A percentile compares a stretch with the other conserved stretches of the same genome.
Conservation (phyloP, 2,888 invertebrate species). For the Hemistola chrysoprasaria region DNA sequence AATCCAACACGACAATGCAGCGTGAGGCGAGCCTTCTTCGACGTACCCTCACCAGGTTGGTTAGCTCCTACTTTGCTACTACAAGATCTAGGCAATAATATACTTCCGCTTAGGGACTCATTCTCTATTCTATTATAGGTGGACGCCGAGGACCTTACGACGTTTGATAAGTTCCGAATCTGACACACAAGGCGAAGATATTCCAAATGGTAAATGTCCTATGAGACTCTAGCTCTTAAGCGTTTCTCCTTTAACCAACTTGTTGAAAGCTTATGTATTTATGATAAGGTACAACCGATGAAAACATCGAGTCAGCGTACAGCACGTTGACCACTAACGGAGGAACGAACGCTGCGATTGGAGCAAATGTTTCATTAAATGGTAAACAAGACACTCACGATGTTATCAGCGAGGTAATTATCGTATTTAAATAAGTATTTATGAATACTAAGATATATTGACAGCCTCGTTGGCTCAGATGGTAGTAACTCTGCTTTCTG, state of each 20-base stretch:
- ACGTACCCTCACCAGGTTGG: conserved; percentile 56
- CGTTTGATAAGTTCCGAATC: conserved; percentile 64
- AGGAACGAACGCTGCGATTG: conserved; percentile 38
- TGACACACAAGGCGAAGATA: conserved; percentile 49
- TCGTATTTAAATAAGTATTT: background rate
- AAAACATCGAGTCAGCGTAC: conserved; percentile 32
- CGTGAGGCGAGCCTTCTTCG: conserved; percentile 60
- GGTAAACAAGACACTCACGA: conserved; percentile 42
- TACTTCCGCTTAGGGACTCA: no score
- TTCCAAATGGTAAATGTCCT: conserved; percentile 41
- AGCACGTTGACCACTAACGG: conserved; percentile 63
- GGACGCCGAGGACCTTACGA: conserved; percentile 64
- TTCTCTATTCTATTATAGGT: conserved; percentile 37
- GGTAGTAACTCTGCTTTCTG: no score
- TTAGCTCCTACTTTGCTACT: no score
- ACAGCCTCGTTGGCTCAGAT: no score
- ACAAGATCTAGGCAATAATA: no score
- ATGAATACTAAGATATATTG: no score
- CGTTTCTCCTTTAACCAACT: no score
- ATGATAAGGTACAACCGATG: conserved; percentile 9
- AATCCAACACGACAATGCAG: conserved; percentile 52
- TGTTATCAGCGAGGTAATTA: conserved; percentile 54
- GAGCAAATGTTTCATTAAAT: conserved; percentile 33
- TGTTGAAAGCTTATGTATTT: no score
- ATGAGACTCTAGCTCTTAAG: no score